phyloP scores from a whole-genome alignment of 2,888 invertebrate genomes.

The Micoletzkya japonica region DNA sequence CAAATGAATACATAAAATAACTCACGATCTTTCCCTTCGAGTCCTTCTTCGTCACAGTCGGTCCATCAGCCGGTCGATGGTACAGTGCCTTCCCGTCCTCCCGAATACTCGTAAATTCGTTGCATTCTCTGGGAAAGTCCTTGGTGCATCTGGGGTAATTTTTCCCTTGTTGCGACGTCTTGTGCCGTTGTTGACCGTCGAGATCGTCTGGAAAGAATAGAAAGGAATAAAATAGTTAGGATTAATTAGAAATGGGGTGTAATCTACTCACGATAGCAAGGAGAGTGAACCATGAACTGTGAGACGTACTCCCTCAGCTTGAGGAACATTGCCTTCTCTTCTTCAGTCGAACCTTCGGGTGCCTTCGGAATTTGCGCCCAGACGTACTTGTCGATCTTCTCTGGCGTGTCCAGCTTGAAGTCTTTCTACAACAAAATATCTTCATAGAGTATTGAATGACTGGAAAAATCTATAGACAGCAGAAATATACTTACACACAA shows the following conservation, averaged over 20 bases:
- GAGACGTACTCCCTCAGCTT: background rate
- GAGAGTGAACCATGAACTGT: background rate
- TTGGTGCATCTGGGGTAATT: background rate
- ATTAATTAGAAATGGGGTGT: background rate
- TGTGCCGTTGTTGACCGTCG: background rate
- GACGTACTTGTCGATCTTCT: background rate
- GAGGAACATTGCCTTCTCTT: background rate
- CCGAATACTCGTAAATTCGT: background rate
- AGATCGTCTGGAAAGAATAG: too few species aligned
- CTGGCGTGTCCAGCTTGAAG: background rate
- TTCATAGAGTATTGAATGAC: background rate
- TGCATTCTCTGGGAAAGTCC: background rate
- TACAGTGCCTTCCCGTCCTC: conserved; percentile 4
- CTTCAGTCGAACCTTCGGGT: background rate
- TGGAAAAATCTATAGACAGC: background rate
- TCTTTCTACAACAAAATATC: too few species aligned
- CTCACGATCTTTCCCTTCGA: background rate
- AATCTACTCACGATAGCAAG: background rate
- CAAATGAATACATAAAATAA: background rate
- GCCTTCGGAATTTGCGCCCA: background rate
- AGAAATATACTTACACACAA: too few species aligned
- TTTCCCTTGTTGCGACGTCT: background rate
- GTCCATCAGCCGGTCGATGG: background rate
- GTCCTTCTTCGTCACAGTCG: background rate
- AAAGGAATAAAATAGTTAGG: too few species aligned